Evolutionary conservation across 2,888 invertebrate genomes (phyloP).

Genomic region (Argyresthia albistria): DNA sequence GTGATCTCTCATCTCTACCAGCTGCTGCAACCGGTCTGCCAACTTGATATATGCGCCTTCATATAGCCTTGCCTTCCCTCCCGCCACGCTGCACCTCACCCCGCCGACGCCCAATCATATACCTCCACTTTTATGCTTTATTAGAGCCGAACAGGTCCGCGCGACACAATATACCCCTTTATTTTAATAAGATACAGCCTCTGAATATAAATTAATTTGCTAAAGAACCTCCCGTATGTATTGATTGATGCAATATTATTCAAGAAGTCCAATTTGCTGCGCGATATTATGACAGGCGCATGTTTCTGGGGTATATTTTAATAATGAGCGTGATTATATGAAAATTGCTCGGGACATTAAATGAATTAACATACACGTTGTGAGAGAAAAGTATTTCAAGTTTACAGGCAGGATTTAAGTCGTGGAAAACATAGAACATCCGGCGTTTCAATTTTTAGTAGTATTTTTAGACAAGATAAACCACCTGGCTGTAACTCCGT

Average conservation of each 20-base stretch:
- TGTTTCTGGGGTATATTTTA: conserved; percentile 12
- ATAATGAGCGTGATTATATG: conserved; percentile 26
- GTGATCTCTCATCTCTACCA: conserved; percentile 24
- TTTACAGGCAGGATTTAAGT: neutral
- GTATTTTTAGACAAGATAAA: no score
- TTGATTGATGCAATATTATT: conserved; percentile 39
- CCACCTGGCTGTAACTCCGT: no score
- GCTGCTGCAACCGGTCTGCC: conserved; percentile 9
- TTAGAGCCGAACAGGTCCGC: conserved; percentile 39
- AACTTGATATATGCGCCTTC: conserved; percentile 34
- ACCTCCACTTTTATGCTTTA: conserved; percentile 30
- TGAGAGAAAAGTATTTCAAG: neutral
- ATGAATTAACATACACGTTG: conserved; percentile 6
- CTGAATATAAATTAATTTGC: conserved; percentile 51
- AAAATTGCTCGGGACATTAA: conserved; percentile 17
- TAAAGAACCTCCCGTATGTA: conserved; percentile 24
- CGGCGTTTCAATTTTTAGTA: no score
- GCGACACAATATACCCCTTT: conserved; percentile 46
- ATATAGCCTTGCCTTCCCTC: conserved; percentile 19
- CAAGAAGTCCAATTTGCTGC: conserved; percentile 31
- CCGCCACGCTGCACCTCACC: conserved; percentile 10
- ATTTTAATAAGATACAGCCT: conserved; percentile 51
- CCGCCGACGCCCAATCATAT: conserved; percentile 9
- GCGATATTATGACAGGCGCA: conserved; percentile 12
- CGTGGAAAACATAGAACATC: no score